Conservation (phyloP, 2,797 vertebrate species). For the Champsocephalus gunnari region DNA sequence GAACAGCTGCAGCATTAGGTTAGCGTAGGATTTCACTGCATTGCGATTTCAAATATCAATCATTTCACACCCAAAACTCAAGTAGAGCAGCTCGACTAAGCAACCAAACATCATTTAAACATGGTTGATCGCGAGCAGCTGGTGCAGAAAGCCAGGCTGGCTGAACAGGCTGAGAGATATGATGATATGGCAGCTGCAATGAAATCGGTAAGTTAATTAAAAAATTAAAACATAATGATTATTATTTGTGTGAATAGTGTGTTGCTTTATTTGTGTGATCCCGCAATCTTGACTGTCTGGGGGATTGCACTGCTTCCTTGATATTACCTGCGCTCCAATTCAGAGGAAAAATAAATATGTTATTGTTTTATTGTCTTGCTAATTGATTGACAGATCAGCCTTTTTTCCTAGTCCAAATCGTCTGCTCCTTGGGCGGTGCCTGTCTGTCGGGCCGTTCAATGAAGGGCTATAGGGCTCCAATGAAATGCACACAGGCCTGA, state of each 20-base stretch:
- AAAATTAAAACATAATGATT: neutral
- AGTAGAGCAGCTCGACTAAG: constrained; percentile 61
- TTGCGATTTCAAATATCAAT: constrained; percentile 75
- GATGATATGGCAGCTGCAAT: constrained; percentile 99
- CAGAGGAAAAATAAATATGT: neutral
- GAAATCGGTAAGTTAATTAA: constrained; percentile 94
- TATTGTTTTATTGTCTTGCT: constrained; percentile 18
- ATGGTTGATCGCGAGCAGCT: constrained; percentile 99
- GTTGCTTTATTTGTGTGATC: constrained; percentile 37
- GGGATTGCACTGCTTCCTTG: constrained; percentile 9
- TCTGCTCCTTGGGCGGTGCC: constrained; percentile 87
- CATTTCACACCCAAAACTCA: constrained; percentile 58
- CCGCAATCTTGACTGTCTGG: constrained; percentile 18
- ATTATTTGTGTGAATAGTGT: constrained; percentile 7
- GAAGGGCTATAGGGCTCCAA: constrained; percentile 44
- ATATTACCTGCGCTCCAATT: constrained; percentile 5
- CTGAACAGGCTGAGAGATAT: constrained; percentile 98
- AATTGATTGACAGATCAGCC: constrained; percentile 20
- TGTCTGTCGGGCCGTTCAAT: constrained; percentile 60
- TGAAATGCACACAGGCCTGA: constrained; percentile 57
- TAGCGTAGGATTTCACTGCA: constrained; percentile 80
- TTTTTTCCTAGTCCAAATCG: constrained; percentile 34
- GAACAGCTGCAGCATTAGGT: constrained; percentile 86
- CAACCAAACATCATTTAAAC: constrained; percentile 65
- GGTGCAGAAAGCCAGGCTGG: constrained; percentile 99